Evolutionary conservation across 2,888 invertebrate genomes (phyloP).

Genomic region (Ornithoptera alexandrae): DNA sequence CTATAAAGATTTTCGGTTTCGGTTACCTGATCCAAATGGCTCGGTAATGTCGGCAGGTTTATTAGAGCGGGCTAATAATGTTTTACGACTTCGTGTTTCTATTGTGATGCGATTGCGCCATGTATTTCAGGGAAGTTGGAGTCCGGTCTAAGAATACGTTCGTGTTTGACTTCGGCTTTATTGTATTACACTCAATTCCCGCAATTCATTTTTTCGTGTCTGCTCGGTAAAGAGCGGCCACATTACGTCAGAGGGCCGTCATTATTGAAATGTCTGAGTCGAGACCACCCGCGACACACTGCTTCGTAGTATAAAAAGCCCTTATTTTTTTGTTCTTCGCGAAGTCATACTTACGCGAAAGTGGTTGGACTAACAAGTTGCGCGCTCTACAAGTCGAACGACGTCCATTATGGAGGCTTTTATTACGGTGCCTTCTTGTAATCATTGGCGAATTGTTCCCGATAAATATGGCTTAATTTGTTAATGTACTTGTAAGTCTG

Average conservation of each 20-base stretch:
- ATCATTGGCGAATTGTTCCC: conserved; percentile 22
- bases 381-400: conserved; percentile 14
- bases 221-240: conserved; percentile 52
- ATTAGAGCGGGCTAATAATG: conserved; percentile 48
- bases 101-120: conserved; percentile 52
- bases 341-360: conserved; percentile 34
- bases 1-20: conserved; percentile 10
- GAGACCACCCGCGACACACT: conserved; percentile 71
- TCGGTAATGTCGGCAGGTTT: conserved; percentile 39
- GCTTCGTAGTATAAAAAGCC: conserved; percentile 50
- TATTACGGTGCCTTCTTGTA: conserved; percentile 23
- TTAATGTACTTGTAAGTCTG: not conserved
- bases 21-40: conserved; percentile 21
- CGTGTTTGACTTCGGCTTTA: conserved; percentile 48
- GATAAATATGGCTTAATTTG: conserved; percentile 27
- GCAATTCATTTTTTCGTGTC: conserved; percentile 58
- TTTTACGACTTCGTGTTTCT: conserved; percentile 46
- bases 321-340: conserved; percentile 33
- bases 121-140: conserved; percentile 55
- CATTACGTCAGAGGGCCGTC: conserved; percentile 61
- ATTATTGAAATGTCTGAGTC: conserved; percentile 66
- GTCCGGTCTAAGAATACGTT: conserved; percentile 34
- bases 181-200: conserved; percentile 58
- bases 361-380: conserved; percentile 29
- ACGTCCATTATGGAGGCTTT: conserved; percentile 14